Evolutionary conservation across 2,113 vertebrate species (phyloP).

Genomic region (Thermophis baileyi): DNA sequence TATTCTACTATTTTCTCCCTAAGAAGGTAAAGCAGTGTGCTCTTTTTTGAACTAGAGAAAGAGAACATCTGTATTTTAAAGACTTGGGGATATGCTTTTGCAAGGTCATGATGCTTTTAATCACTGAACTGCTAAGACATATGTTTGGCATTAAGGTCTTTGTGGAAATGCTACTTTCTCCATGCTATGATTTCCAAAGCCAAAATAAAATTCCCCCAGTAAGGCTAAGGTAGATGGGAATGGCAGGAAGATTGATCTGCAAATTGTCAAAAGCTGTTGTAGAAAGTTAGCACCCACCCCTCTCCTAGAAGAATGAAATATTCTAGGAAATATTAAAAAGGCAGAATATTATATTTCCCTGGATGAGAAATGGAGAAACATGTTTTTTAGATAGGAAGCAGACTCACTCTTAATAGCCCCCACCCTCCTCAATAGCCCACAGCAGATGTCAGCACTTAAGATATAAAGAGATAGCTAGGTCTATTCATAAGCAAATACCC

Average conservation of each 20-base stretch:
- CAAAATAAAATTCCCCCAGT: neutral
- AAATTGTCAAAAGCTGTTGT: neutral
- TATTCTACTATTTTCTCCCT: neutral
- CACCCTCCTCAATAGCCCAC: too few relatives aligned
- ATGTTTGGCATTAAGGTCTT: neutral
- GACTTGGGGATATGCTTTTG: neutral
- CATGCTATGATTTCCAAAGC: neutral
- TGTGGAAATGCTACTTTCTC: neutral
- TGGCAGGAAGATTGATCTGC: neutral
- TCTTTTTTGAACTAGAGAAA: neutral
- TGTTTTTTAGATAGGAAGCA: too few relatives aligned
- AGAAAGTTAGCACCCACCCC: too few relatives aligned
- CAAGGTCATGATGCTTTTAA: neutral
- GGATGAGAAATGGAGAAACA: too few relatives aligned
- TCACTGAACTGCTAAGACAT: neutral
- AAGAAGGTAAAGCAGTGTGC: neutral
- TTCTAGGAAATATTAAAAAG: too few relatives aligned
- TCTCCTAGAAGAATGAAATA: too few relatives aligned
- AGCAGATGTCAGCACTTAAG: too few relatives aligned
- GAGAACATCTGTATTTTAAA: neutral
- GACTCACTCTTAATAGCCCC: too few relatives aligned
- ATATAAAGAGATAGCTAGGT: too few relatives aligned
- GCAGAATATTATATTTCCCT: too few relatives aligned
- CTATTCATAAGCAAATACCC: too few relatives aligned
- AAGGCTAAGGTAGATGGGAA: neutral